These are phyloP conservation scores for Dendrocincla fuliginosa DNA, from an alignment of 2,797 vertebrate genomes.

Conservation along the genomic window DNA sequence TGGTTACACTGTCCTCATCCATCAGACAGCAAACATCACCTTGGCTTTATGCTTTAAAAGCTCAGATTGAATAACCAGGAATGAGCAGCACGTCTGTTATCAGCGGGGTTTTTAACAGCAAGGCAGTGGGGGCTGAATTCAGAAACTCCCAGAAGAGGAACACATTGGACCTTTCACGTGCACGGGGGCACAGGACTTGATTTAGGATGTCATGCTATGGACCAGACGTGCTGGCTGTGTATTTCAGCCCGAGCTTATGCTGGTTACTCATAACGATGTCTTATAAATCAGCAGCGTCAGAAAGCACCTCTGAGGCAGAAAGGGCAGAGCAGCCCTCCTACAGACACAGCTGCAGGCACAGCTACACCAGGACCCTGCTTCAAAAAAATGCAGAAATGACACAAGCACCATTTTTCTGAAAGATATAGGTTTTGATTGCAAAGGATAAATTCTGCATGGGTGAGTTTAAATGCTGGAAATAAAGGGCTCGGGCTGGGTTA, in stretches of 20 bases:
- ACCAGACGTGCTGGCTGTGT: neutral
- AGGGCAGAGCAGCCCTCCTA: neutral
- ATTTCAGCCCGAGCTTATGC: neutral
- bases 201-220: neutral
- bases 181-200: neutral
- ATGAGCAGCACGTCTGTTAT: accelerated
- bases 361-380: neutral
- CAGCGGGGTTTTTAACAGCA: accelerated
- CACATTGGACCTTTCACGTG: neutral
- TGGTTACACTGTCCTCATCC: accelerated
- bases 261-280: neutral
- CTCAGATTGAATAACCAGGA: neutral
- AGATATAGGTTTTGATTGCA: neutral
- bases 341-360: neutral
- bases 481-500: neutral
- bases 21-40: too few species aligned
- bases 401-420: neutral
- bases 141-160: neutral
- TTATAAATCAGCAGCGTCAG: neutral
- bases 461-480: neutral
- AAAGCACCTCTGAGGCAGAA: neutral
- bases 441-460: neutral
- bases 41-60: accelerated
- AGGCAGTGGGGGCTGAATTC: neutral
- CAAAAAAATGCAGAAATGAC: neutral